Conservation (phyloP, 2,113 vertebrate species). For the Oxyruncus cristatus region DNA sequence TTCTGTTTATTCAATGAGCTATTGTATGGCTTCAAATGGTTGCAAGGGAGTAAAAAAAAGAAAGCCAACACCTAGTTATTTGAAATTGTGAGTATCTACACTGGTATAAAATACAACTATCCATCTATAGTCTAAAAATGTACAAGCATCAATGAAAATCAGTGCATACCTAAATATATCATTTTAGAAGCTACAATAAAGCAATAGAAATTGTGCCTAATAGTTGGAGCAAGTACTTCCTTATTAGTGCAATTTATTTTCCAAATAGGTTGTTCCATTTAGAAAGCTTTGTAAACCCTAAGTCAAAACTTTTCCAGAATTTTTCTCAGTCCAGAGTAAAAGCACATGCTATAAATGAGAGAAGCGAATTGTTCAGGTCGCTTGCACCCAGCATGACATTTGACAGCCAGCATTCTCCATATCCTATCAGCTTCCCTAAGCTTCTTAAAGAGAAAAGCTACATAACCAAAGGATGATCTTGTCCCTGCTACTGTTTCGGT, state of each 20-base stretch:
- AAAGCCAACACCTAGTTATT: too few species aligned
- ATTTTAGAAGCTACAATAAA: background rate
- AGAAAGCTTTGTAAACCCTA: background rate
- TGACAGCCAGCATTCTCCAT: background rate
- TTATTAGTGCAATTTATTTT: background rate
- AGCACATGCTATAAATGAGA: background rate
- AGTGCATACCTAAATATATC: background rate
- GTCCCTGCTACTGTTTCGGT: background rate
- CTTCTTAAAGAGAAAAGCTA: background rate
- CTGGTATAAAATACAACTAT: background rate
- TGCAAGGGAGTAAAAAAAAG: background rate
- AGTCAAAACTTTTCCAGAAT: background rate
- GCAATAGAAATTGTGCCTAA: background rate
- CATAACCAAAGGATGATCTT: background rate
- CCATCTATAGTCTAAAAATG: background rate
- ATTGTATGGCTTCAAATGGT: background rate
- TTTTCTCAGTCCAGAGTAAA: background rate
- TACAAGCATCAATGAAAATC: background rate
- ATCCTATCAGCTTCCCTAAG: background rate
- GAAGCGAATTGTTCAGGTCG: background rate
- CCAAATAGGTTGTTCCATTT: background rate
- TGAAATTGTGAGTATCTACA: background rate
- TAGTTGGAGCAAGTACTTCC: background rate
- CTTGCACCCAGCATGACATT: background rate
- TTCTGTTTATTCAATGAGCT: background rate